Evolutionary conservation across 1,140 invertebrate genomes (phyloP), one percentile per base, ranked within the genome.

Genomic region (Druon quercuslanigerum): DNA sequence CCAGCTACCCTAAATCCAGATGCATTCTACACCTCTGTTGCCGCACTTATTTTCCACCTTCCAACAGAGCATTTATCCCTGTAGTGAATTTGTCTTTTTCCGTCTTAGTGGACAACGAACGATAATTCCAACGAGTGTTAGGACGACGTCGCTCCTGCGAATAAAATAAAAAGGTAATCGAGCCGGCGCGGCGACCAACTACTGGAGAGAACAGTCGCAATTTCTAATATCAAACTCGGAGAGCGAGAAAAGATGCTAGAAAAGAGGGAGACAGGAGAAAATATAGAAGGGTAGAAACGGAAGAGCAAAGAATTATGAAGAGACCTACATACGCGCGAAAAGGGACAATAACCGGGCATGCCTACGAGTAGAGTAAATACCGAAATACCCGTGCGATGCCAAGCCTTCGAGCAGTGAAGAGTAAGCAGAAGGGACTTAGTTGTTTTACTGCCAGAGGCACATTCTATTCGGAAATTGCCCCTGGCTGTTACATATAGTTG

Each of bases 371-470:
- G 57, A 25, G 57, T 66, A 66, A 66, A 66, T 66, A 66, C 20
- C 57, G 25, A 14, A 66, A 66, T 66, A 20, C 57, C 20, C 16
- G 25, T 33, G 57, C 57, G 16, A 66, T 66, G 25, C 13, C 57
- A 66, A 66, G 13, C 14, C 57, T 66, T 6, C 19, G 25, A 57
- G 19, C 56, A 57, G 17, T 25, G 17, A 19, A 20, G 25, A 25
- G 57, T 19, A 54, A 54, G 33, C 25, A 66, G 57, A 16, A 40
- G 52, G 17, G 25, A 33, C 52, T 19, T 20, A 66, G 12, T 66
- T 66, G 33, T 66, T 66, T 66, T 66, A 66, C 19, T 66, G 57
- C 57, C 57, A 33, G 57, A 66, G 57, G 57, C 57, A 66, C 20
- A 66, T 20, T 66, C 57, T 66, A 25, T 66, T 66, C 25, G 57